Base-by-base conservation (phyloP, 2,888 invertebrate species). In the Hedya salicella region DNA sequence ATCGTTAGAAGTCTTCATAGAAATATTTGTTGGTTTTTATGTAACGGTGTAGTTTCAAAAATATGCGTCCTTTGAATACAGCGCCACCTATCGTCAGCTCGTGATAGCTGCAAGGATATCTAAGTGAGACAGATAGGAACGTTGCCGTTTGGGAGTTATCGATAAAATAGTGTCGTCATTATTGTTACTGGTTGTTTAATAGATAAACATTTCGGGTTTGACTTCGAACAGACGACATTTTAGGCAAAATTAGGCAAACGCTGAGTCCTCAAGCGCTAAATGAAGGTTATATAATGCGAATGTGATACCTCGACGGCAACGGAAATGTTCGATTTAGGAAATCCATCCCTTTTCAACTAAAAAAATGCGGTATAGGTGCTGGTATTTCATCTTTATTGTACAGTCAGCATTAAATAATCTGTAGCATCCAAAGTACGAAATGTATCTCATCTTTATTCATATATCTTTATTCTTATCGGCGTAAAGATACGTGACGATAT, bases 211-310 rank as follows among this genome's bases (percentile, higher is more conserved):
- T 9, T 32, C 11, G 36, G 25, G 30, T 19, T 36, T 19, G 52
- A 36, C 36, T 13, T 52, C 32, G 32, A 50, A 14, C 14, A 5
- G 13, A 16, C 25, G 16, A 42, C 16, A 32, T 30, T 49, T 46
- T 57, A 63, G 52, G 25, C n/a, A 14, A 57, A 57, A 57, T 49
- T 57, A 50, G 52, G 44, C 44, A 36, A 64, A 46, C 36, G 64
- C 59, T 59, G n/a, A 52, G 36, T 56, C 64, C 50, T 59, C 32
- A 52, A 64, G 48, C 44, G 64, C 59, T 59, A 57, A 57, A 63
- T 21, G 14, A 19, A 30, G 61, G 17, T 52, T 61, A 50, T 49
- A 16, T 17, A 53, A 44, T 44, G 21, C 44, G 57, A 44, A 44
- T 59, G 17, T 46, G 44, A 52, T 52, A 59, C 50, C 42, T n/a